Evolutionary conservation across 2,797 vertebrate species (phyloP), one percentile per base, ranked within the genome.

Genomic region (Yasuhikotakia modesta): DNA sequence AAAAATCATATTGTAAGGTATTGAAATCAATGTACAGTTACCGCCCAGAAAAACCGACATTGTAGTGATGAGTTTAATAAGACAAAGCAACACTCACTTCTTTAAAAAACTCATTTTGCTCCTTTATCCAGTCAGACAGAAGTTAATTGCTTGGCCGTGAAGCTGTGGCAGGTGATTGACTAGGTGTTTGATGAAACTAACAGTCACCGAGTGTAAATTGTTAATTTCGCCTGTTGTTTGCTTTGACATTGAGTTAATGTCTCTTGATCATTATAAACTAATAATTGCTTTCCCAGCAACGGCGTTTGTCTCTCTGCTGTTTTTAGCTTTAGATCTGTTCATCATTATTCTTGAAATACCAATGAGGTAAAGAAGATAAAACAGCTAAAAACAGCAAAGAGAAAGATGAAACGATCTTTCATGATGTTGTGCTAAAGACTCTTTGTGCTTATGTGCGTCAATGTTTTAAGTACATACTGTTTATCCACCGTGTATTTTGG

Each of bases 251-350:
- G 16, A 12, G 60, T 35, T 63, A 63, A 35, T 63, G 30, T 8
- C 30, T 35, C 4, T 35, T 6, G 0, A n/a, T 63, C 3, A n/a
- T 35, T 35, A 35, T 10, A 63, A 35, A 35, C 17, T 35, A 3
- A 30, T 35, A n/a, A 35, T 63, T 35, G 8, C 30, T 35, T 63
- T 63, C 22, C 16, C 17, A 19, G 19, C 48, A 35, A 30, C 11
- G 58, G 5, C 16, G 22, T 70, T 52, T 74, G 24, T 43, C 53
- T 53, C 67, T 75, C 58, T 24, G 3, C 11, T 30, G 11, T n/a
- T 60, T 5, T 22, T 16, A 10, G 16, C 2, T 69, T 73, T 5
- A 13, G 22, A 24, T 60, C 30, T 43, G 16, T 53, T 45, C 8
- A 30, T 39, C 57, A 48, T 17, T 52, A 32, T 22, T 21, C 22